Percentiles rank a stretch among this genome's conserved stretches.
phyloP scores from a whole-genome alignment of 1,140 invertebrate genomes.

The Hycleus cichorii region DNA sequence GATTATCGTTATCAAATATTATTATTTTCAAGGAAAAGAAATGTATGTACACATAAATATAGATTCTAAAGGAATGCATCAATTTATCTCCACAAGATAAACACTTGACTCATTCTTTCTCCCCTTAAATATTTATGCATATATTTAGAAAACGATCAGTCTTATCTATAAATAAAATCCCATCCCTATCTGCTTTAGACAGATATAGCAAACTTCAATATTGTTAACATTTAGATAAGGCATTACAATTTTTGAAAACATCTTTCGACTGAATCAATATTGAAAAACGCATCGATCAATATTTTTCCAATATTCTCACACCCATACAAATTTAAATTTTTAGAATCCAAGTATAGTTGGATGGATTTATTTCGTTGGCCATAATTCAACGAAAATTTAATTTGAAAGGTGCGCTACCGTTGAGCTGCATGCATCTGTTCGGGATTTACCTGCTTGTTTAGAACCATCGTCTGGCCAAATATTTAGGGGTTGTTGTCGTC shows the following conservation, averaged over 20 bases:
- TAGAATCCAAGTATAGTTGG: too few species aligned
- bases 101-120: slow-evolving; percentile 8
- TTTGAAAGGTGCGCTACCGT: slow-evolving; percentile 11
- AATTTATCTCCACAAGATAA: background rate
- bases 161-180: slow-evolving; percentile 10
- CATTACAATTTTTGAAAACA: background rate
- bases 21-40: too few species aligned
- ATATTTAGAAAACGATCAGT: slow-evolving; percentile 5
- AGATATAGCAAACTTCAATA: too few species aligned
- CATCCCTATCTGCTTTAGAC: slow-evolving; percentile 1
- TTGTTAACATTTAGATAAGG: background rate
- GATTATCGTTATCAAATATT: too few species aligned
- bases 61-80: background rate
- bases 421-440: slow-evolving; percentile 1
- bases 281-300: too few species aligned
- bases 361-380: background rate
- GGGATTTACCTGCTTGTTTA: background rate
- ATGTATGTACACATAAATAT: too few species aligned
- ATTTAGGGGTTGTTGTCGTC: too few species aligned
- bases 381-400: slow-evolving; percentile 1
- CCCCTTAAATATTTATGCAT: background rate
- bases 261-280: too few species aligned
- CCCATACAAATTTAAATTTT: too few species aligned
- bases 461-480: too few species aligned
- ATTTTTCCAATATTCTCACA: too few species aligned